A percentile compares a stretch with the other conserved stretches of the same genome.
Evolutionary conservation across 2,888 invertebrate genomes (phyloP).

Genomic region (Pristionchus maxplancki): DNA sequence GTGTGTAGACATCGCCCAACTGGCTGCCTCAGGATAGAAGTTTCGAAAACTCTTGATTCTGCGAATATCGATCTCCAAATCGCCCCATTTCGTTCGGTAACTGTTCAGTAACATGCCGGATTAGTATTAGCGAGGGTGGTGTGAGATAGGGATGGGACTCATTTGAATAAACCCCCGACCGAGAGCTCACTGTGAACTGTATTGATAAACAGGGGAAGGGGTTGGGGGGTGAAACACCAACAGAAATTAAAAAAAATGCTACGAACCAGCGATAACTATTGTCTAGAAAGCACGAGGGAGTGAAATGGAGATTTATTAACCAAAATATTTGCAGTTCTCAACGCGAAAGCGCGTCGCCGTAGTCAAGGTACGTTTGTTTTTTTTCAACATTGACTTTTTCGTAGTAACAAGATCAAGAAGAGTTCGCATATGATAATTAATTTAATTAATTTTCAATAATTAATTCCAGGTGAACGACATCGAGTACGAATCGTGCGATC

Average conservation of each 20-base stretch:
- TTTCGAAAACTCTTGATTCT: not conserved
- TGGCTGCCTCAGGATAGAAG: not conserved
- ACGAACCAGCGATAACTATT: not conserved
- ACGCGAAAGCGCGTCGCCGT: slow-evolving; percentile 69
- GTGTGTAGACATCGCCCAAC: too few relatives aligned
- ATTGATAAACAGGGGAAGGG: not conserved
- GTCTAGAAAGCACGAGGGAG: not conserved
- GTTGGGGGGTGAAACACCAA: not conserved
- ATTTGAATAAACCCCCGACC: not conserved
- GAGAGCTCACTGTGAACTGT: not conserved
- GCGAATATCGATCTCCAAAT: not conserved
- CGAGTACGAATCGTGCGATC: slow-evolving; percentile 6
- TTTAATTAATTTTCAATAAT: not conserved
- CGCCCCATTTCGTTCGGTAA: not conserved
- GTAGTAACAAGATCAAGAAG: too few relatives aligned
- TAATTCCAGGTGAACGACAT: not conserved
- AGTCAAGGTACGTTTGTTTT: slow-evolving; percentile 56
- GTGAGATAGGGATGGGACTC: not conserved
- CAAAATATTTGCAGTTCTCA: slow-evolving; percentile 66
- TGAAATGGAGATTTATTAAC: not conserved
- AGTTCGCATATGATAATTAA: too few relatives aligned
- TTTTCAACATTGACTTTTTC: not conserved
- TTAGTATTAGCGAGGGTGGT: slow-evolving; percentile 17
- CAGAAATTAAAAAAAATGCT: not conserved
- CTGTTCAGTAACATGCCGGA: slow-evolving; percentile 8